These are phyloP conservation scores for Scaptomyza hsui DNA, from an alignment of 1,140 invertebrate genomes.

Conservation along the genomic window DNA sequence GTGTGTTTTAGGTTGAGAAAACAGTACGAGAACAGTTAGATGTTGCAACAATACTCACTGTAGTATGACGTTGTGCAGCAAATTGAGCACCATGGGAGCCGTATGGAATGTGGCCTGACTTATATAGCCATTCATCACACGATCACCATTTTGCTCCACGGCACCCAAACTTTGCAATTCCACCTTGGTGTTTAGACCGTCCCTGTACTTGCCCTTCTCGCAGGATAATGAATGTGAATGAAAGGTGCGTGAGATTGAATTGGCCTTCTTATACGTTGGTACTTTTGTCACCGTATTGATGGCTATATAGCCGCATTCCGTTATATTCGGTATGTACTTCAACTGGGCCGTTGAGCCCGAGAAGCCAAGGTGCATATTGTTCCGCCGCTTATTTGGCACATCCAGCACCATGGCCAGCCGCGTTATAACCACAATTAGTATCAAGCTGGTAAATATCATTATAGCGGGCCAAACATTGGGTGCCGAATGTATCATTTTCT, in stretches of 20 bases:
- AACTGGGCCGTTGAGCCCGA: neutral
- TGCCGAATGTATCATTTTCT: slow-evolving; percentile 71
- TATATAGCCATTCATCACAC: slow-evolving; percentile 44
- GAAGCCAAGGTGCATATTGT: slow-evolving; percentile 49
- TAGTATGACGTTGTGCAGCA: slow-evolving; percentile 63
- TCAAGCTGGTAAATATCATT: slow-evolving; percentile 57
- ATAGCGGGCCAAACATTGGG: slow-evolving; percentile 70
- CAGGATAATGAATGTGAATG: slow-evolving; percentile 41
- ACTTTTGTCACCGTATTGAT: slow-evolving; percentile 17
- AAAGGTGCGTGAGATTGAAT: slow-evolving; percentile 20
- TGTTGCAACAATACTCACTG: slow-evolving; percentile 38
- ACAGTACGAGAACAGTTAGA: neutral
- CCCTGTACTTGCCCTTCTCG: slow-evolving; percentile 34
- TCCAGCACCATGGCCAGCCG: slow-evolving; percentile 42
- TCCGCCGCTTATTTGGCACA: slow-evolving; percentile 20
- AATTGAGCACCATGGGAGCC: slow-evolving; percentile 65
- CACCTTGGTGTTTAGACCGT: neutral
- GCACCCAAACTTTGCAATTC: slow-evolving; percentile 42
- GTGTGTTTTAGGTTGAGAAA: neutral
- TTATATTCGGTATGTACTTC: slow-evolving; percentile 41
- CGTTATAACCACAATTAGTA: slow-evolving; percentile 60
- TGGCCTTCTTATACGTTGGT: neutral
- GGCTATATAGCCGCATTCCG: slow-evolving; percentile 54
- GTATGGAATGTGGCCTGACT: slow-evolving; percentile 68
- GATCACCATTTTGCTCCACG: slow-evolving; percentile 35